Conservation (phyloP, 2,113 vertebrate species). For the Tursiops truncatus region DNA sequence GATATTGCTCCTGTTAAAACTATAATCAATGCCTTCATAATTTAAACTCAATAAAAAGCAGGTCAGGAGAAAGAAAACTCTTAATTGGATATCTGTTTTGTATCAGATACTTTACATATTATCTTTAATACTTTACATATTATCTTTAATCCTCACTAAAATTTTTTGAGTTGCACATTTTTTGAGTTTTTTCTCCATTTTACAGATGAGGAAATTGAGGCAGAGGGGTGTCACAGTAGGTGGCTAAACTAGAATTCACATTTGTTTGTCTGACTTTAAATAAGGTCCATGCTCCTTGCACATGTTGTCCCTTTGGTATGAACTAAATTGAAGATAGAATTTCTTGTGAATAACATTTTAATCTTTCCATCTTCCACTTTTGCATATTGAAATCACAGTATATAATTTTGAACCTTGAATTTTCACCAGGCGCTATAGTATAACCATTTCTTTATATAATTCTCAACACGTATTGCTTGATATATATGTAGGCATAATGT, state of each 20-base stretch:
- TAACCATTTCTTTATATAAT: background rate
- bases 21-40: background rate
- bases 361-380: background rate
- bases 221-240: background rate
- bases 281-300: background rate
- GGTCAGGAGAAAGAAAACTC: background rate
- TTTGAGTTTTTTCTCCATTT: background rate
- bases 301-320: background rate
- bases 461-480: background rate
- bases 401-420: background rate
- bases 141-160: background rate
- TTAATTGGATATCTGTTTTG: background rate
- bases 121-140: background rate
- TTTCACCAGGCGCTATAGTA: background rate
- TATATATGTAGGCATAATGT: background rate
- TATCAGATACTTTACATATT: background rate
- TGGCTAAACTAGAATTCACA: background rate
- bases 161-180: background rate
- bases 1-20: background rate
- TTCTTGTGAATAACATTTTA: slow-evolving; percentile 13
- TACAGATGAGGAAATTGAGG: background rate
- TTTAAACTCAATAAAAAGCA: background rate
- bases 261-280: background rate
- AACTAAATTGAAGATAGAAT: background rate
- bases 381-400: background rate